Evolutionary conservation across 2,888 invertebrate genomes (phyloP).

Genomic region (Matsumyia berberina): DNA sequence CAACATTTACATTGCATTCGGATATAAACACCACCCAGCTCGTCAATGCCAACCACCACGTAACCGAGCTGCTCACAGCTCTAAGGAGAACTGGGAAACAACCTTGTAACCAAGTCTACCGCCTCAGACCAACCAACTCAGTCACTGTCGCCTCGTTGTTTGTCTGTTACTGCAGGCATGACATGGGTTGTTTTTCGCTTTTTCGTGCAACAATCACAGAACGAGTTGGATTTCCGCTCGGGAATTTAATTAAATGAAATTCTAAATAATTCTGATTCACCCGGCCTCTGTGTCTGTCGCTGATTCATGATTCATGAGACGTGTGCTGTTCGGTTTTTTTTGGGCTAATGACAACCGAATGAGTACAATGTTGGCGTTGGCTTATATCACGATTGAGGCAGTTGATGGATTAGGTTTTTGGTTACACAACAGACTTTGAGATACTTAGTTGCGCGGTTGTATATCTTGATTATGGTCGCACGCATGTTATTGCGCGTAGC

Average conservation of each 20-base stretch:
- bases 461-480: conserved; percentile 40
- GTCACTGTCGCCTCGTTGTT: conserved; percentile 3
- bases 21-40: neutral
- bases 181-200: conserved; percentile 22
- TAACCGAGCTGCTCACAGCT: conserved; percentile 12
- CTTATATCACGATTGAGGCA: conserved; percentile 49
- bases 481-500: conserved; percentile 48
- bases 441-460: conserved; percentile 47
- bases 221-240: conserved; percentile 22
- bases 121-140: conserved; percentile 4
- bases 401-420: conserved; percentile 51
- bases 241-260: conserved; percentile 40
- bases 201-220: conserved; percentile 32
- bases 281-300: conserved; percentile 21
- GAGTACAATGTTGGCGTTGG: conserved; percentile 47
- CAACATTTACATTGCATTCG: conserved; percentile 23
- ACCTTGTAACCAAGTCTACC: conserved; percentile 48
- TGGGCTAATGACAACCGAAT: conserved; percentile 51
- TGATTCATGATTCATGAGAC: conserved; percentile 62
- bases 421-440: conserved; percentile 53
- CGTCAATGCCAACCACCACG: conserved; percentile 47
- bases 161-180: conserved; percentile 23
- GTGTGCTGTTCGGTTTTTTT: conserved; percentile 22
- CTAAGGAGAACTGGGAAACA: conserved; percentile 55
- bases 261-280: conserved; percentile 55